Percentiles rank a stretch among this genome's conserved stretches.
Evolutionary conservation across 2,888 invertebrate species (phyloP).

Genomic region (Himalopsyche tibetana): DNA sequence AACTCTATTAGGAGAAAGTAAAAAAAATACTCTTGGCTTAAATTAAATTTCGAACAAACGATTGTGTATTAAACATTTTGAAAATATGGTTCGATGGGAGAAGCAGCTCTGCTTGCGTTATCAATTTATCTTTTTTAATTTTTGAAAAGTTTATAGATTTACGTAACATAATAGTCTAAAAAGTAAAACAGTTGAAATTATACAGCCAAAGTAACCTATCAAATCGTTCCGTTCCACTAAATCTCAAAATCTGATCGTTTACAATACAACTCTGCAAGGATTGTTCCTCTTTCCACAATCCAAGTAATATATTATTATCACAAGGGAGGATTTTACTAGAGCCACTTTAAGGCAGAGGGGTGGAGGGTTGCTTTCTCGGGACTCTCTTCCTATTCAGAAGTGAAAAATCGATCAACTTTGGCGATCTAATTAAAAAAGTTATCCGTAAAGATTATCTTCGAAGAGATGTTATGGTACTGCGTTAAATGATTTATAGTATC

Average conservation of each 20-base stretch:
- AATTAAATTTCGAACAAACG: too few species aligned
- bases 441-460: not conserved
- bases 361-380: not conserved
- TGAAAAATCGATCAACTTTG: conserved; percentile 1
- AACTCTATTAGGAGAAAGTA: too few species aligned
- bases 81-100: too few species aligned
- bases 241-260: not conserved
- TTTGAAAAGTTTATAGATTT: too few species aligned
- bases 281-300: conserved; percentile 28
- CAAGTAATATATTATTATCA: conserved; percentile 55
- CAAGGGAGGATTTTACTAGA: conserved; percentile 39
- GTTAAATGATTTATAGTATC: not conserved
- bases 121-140: too few species aligned
- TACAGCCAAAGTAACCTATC: not conserved
- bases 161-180: too few species aligned
- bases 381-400: not conserved
- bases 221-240: not conserved
- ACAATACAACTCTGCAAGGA: conserved; percentile 23
- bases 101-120: too few species aligned
- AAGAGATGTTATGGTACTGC: not conserved
- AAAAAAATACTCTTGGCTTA: too few species aligned
- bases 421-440: conserved; percentile 18
- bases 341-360: conserved; percentile 1
- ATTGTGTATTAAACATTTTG: too few species aligned
- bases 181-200: not conserved